Evolutionary conservation across 2,888 invertebrate species (phyloP).

Genomic region (Pantelozetes paolii): DNA sequence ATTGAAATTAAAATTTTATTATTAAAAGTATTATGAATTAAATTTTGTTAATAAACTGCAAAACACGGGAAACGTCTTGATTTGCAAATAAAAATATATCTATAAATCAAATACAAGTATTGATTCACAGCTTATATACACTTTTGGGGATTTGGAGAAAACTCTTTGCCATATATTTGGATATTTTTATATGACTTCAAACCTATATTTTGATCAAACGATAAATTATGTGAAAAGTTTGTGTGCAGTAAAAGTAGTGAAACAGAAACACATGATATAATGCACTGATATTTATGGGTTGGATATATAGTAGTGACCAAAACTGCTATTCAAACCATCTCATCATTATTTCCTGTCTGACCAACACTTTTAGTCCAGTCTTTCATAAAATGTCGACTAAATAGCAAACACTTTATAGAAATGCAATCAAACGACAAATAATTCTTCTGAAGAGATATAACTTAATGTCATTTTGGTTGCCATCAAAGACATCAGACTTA

Average conservation of each 20-base stretch:
- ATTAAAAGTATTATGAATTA: too few species aligned
- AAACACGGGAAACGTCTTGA: too few species aligned
- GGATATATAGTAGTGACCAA: constrained; percentile 8
- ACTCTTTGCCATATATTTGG: neutral
- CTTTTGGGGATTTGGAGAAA: neutral
- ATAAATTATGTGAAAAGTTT: constrained; percentile 13
- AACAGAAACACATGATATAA: neutral
- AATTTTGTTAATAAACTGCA: too few species aligned
- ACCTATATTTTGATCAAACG: neutral
- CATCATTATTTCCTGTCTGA: constrained; percentile 25
- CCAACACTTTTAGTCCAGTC: constrained; percentile 15
- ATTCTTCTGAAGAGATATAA: neutral
- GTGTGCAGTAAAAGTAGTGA: neutral
- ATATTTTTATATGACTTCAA: neutral
- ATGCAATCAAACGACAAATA: constrained; percentile 8
- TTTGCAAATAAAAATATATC: too few species aligned
- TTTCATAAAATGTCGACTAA: neutral
- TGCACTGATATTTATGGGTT: constrained; percentile 2
- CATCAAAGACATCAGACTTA: neutral
- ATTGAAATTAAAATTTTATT: too few species aligned
- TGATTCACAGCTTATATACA: too few species aligned
- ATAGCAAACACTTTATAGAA: neutral
- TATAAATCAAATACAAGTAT: too few species aligned
- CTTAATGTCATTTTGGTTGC: constrained; percentile 11
- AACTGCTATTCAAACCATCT: neutral